These are phyloP conservation scores for Cabera pusaria DNA, from an alignment of 2,888 invertebrate genomes.

Conservation along the genomic window DNA sequence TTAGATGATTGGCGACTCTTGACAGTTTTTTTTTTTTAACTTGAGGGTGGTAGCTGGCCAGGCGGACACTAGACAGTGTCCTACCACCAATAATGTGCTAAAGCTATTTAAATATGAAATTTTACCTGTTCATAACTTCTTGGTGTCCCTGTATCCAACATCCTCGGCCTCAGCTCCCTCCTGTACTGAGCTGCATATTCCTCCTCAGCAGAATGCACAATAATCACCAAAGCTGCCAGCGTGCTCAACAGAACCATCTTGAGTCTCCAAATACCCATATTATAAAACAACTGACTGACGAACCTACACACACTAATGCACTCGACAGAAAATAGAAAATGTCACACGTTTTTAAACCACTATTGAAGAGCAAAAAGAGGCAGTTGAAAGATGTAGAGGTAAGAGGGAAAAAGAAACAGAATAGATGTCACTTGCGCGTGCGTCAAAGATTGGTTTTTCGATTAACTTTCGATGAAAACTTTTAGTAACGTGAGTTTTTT, in stretches of 20 bases:
- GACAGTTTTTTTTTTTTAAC: too few relatives aligned
- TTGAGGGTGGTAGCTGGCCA: too few relatives aligned
- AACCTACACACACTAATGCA: slow-evolving; percentile 35
- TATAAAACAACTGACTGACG: slow-evolving; percentile 41
- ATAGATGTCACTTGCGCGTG: slow-evolving; percentile 19
- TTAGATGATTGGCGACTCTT: too few relatives aligned
- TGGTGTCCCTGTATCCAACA: slow-evolving; percentile 50
- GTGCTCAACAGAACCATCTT: slow-evolving; percentile 74
- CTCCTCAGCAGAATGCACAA: slow-evolving; percentile 72
- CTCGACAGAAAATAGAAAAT: slow-evolving; percentile 31
- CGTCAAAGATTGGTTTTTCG: slow-evolving; percentile 12
- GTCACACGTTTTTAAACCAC: slow-evolving; percentile 27
- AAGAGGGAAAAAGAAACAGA: slow-evolving; percentile 44
- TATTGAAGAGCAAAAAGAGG: slow-evolving; percentile 20
- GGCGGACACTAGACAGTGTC: too few relatives aligned
- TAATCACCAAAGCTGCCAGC: slow-evolving; percentile 75
- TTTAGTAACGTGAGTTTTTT: slow-evolving; percentile 1
- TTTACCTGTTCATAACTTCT: slow-evolving; percentile 59
- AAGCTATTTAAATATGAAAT: too few relatives aligned
- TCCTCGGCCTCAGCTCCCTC: slow-evolving; percentile 55
- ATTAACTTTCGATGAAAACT: slow-evolving; percentile 9
- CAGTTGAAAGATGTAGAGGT: slow-evolving; percentile 41
- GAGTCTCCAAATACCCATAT: slow-evolving; percentile 70
- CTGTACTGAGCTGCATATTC: slow-evolving; percentile 56
- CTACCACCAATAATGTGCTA: too few relatives aligned